phyloP scores from a whole-genome alignment of 2,888 invertebrate genomes.

The Drosophila eohydei region DNA sequence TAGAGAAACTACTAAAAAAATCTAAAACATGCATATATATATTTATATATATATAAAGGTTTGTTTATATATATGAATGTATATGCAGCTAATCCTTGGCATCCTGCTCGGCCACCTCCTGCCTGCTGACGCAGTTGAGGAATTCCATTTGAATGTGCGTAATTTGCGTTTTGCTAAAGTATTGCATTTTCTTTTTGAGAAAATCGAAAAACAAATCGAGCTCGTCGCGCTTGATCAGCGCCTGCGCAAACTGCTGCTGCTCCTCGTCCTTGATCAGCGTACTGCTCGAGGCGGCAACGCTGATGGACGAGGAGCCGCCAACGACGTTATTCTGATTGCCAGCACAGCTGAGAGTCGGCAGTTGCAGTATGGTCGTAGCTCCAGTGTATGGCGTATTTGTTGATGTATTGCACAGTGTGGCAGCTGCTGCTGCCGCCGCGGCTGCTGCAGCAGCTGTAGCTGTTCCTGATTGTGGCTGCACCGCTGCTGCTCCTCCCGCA shows the following conservation, averaged over 20 bases:
- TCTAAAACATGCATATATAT: conserved; percentile 8
- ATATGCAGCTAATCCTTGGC: conserved; percentile 59
- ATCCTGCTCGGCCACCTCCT: conserved; percentile 77
- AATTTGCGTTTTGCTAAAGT: conserved; percentile 80
- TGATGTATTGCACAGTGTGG: conserved; percentile 52
- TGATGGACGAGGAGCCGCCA: conserved; percentile 17
- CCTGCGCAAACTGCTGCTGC: conserved; percentile 49
- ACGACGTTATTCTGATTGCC: not conserved
- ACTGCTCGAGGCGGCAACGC: conserved; percentile 46
- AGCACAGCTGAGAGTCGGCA: conserved; percentile 56
- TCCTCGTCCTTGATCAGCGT: conserved; percentile 61
- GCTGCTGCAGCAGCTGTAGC: not conserved
- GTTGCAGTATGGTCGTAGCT: conserved; percentile 58
- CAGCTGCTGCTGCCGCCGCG: conserved; percentile 4
- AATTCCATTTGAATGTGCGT: conserved; percentile 83
- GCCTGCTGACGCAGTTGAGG: conserved; percentile 81
- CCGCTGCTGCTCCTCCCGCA: not conserved
- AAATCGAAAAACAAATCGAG: conserved; percentile 83
- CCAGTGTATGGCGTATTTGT: conserved; percentile 22
- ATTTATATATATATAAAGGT: not conserved
- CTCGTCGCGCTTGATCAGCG: conserved; percentile 75
- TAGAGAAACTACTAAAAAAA: conserved; percentile 16
- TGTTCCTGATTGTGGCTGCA: not conserved
- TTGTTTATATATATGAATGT: not conserved
- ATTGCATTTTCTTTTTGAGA: conserved; percentile 83